Base-by-base conservation (phyloP, 2,113 vertebrate species). In the Thalassarche chlororhynchos region DNA sequence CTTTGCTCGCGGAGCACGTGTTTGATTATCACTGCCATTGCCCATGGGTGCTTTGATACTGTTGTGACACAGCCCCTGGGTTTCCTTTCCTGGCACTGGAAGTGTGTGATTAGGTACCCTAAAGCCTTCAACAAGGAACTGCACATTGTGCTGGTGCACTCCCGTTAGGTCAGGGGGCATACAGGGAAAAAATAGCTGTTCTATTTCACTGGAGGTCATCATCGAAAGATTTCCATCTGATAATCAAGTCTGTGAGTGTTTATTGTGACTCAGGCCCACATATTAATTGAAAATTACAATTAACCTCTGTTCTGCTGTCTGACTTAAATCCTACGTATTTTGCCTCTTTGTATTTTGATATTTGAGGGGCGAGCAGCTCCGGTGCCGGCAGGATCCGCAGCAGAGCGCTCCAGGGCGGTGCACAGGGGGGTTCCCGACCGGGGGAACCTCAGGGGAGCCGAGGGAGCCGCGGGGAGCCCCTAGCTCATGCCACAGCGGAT, bases 371-470 rank as follows among this genome's bases (percentile, higher is more conserved):
- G 5, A 71, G 49, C 69, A 38, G 49, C 69, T 71, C 49, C 5
- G 28, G 49, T 54, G 36, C 69, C 3, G 2, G 26, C 19, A 47
- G 38, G 36, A 40, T 29, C 38, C 8, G 6, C 38, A 29, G 38
- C 3, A 0, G 38, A 64, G 65, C 5, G 3, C 23, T 68, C 44
- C 11, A 9, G 10, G 4, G 2, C 0, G 23, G 21, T 47, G 65
- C 65, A 47, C 11, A 18, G 44, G 2, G 15, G 44, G 15, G 15
- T 12, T 55, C 14, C 44, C 5, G 4, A 34, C 23, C 17, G 4
- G 65, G 31, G 32, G 15, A 25, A 46, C 16, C 31, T 34, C 21
- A 32, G 31, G 31, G 44, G 31, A 34, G 44, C 6, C 2, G 8
- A 34, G 42, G 9, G 21, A 34, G 20, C 31, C 1, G 1, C 42